These are phyloP conservation scores for Globodera ellingtonae DNA, from an alignment of 1,140 invertebrate genomes.

Conservation along the genomic window DNA sequence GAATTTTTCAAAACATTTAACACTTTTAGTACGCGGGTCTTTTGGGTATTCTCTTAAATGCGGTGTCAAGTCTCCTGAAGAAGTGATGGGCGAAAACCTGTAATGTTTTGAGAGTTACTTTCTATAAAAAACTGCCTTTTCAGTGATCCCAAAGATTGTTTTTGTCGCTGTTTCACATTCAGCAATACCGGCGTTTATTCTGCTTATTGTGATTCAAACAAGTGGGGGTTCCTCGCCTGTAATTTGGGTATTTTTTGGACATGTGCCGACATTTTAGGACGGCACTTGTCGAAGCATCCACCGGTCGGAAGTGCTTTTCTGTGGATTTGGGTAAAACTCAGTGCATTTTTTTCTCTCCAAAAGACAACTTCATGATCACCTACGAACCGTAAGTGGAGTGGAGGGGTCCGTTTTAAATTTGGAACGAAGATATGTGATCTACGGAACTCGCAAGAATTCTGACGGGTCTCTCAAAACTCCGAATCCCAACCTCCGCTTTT, in stretches of 20 bases:
- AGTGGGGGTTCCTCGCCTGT: slow-evolving; percentile 26
- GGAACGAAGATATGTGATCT: slow-evolving; percentile 43
- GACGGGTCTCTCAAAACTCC: slow-evolving; percentile 44
- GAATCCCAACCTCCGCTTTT: slow-evolving; percentile 59
- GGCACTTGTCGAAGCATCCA: slow-evolving; percentile 44
- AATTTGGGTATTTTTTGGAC: background rate
- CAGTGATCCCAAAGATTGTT: slow-evolving; percentile 39
- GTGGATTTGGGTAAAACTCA: slow-evolving; percentile 37
- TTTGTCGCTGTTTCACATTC: slow-evolving; percentile 45
- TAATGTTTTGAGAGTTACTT: slow-evolving; percentile 1
- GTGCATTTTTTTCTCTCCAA: slow-evolving; percentile 45
- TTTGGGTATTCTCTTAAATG: slow-evolving; percentile 37
- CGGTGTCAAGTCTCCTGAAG: slow-evolving; percentile 23
- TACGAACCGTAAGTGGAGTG: slow-evolving; percentile 35
- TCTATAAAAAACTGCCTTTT: slow-evolving; percentile 1
- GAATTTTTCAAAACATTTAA: background rate
- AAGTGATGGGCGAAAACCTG: slow-evolving; percentile 26
- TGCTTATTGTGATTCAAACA: slow-evolving; percentile 51
- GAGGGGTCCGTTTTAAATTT: background rate
- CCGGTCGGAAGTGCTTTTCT: slow-evolving; percentile 44
- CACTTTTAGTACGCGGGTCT: slow-evolving; percentile 35
- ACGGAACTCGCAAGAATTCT: slow-evolving; percentile 36
- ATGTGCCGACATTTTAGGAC: slow-evolving; percentile 32
- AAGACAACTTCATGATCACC: slow-evolving; percentile 45
- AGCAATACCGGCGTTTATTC: slow-evolving; percentile 52